Evolutionary conservation across 2,113 vertebrate genomes (phyloP).

Genomic region (Leuciscus idus): DNA sequence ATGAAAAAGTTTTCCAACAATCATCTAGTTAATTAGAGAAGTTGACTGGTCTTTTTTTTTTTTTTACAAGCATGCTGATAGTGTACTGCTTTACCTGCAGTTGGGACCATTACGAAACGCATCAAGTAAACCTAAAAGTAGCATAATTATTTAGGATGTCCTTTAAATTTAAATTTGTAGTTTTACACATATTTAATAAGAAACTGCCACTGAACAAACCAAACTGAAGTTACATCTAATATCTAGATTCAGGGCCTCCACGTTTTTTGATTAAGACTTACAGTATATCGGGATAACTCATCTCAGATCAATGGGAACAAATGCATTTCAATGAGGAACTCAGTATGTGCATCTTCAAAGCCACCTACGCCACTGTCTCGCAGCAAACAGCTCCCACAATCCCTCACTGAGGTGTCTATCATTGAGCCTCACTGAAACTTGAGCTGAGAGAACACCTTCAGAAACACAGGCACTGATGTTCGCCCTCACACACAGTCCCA

Average conservation of each 20-base stretch:
- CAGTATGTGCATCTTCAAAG: not conserved
- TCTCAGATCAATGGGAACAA: not conserved
- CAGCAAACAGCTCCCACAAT: not conserved
- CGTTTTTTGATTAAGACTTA: not conserved
- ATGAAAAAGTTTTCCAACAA: not conserved
- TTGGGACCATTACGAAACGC: too few relatives aligned
- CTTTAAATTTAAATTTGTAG: not conserved
- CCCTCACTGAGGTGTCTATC: constrained; percentile 12
- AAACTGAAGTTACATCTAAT: not conserved
- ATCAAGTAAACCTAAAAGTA: not conserved
- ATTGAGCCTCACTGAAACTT: not conserved
- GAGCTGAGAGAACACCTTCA: constrained; percentile 7
- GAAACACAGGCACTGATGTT: not conserved
- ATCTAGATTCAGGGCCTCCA: not conserved
- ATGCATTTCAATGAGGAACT: not conserved
- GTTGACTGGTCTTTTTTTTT: not conserved
- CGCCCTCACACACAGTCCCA: not conserved
- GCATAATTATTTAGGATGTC: not conserved
- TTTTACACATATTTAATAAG: too few relatives aligned
- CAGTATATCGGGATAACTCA: not conserved
- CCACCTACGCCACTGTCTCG: not conserved
- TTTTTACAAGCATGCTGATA: not conserved
- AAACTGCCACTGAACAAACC: not conserved
- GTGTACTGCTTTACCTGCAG: too few relatives aligned
- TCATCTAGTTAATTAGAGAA: not conserved